Evolutionary conservation across 2,888 invertebrate species (phyloP), one percentile per base, ranked within the genome.

Genomic region (Glaucopsyche alexis): DNA sequence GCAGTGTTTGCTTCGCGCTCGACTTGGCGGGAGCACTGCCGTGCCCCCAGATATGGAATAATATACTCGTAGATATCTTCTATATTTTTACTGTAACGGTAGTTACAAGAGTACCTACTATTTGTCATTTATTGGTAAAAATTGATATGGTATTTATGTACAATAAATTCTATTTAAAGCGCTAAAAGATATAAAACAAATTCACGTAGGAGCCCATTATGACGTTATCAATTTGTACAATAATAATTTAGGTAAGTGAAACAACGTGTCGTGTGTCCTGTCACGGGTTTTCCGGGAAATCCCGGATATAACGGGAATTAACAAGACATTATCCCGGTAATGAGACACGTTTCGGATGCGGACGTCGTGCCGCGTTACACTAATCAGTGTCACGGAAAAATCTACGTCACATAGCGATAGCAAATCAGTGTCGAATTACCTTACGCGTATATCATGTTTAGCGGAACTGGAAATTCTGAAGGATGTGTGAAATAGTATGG

Each of bases 371-470:
- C 74, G 72, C 73, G 72, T 52, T 71, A 74, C 75, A 77, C 78
- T 79, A 78, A 80, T 80, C 79, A 78, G 78, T 78, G 79, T 80
- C 80, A 74, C 73, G 75, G 76, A 78, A 79, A 80, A 79, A 76
- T 78, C 73, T 74, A 74, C 76, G 73, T 77, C 75, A 78, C 77
- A 76, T 75, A 85, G 77, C 45, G 83, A 76, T 76, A 72, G 80
- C 80, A 83, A 74, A 80, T 77, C 72, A 71, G 69, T 49, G 13
- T 38, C 11, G n/a, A 1, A 13, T 50, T 71, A 50, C 40, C 50
- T 50, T 38, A n/a, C n/a, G n/a, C n/a, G n/a, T n/a, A 14, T 38
- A 49, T 40, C n/a, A 19, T 19, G 16, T n/a, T 6, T 14, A 67
- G 9, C 19, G 9, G 9, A 55, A 50, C 13, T 49, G 52, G 16